Evolutionary conservation across 1,140 invertebrate genomes (phyloP), one percentile per base, ranked within the genome.

Genomic region (Diachasmimorpha longicaudata): DNA sequence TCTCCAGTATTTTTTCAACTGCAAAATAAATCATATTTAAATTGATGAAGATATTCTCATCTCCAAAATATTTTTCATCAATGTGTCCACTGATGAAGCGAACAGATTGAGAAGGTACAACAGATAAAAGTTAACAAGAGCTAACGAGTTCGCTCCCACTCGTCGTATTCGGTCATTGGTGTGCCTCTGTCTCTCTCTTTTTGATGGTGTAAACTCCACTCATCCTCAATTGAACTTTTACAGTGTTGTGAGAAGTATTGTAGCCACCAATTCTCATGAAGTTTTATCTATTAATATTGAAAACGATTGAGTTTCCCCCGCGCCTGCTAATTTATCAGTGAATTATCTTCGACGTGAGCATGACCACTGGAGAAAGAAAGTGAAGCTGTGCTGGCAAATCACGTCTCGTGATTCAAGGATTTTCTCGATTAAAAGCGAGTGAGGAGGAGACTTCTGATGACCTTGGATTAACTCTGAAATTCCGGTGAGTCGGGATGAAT

Each of bases 41-140:
- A 42, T 42, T 42, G 9, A 10, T 9, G 13, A 1, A 9, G 9
- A 42, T 4, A 13, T 42, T 42, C 9, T 42, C 13, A 42, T 42
- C 39, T 42, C 39, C 9, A 42, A 42, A 42, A 63, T 23, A 25
- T 25, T 63, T 25, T 0, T 63, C 21, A 2, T 3, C 52, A 16
- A 58, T 19, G n/a, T 58, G 2, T 58, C 21, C 52, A 9, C 52
- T 16, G n/a, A 21, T 63, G 14, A 14, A 63, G 13, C 23, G 23
- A 25, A 31, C 9, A 31, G 31, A 63, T 25, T 63, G 58, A 63
- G 58, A 31, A 25, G 58, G 23, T 63, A 63, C 58, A 63, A 63
- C 19, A 13, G 88, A 88, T 70, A 90, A 92, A 83, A 90, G 93
- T 74, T 82, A 82, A 84, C 79, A 74, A 85, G 79, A 77, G 74